These are phyloP conservation scores for Apis dorsata DNA, from an alignment of 1,140 invertebrate species.

Conservation along the genomic window DNA sequence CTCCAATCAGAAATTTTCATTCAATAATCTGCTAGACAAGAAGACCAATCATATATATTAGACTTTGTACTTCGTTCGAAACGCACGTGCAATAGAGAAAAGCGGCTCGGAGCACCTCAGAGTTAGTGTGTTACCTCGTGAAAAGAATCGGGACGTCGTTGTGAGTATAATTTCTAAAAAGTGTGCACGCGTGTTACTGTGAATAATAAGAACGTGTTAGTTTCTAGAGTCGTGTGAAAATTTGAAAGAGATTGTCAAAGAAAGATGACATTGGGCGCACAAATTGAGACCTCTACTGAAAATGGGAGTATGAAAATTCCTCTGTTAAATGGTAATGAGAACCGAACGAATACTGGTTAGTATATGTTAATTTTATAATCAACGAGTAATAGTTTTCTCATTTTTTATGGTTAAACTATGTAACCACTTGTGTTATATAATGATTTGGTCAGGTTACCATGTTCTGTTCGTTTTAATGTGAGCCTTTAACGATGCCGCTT, in stretches of 20 bases:
- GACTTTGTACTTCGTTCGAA: slow-evolving; percentile 73
- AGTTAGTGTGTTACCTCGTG: slow-evolving; percentile 56
- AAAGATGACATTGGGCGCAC: slow-evolving; percentile 77
- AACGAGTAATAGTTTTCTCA: not conserved
- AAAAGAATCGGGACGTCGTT: slow-evolving; percentile 51
- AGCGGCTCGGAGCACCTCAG: slow-evolving; percentile 53
- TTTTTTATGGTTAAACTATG: slow-evolving; percentile 32
- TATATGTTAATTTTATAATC: slow-evolving; percentile 23
- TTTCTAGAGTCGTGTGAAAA: not conserved
- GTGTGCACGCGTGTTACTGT: slow-evolving; percentile 53
- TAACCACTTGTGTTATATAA: slow-evolving; percentile 51
- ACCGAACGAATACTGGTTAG: slow-evolving; percentile 64
- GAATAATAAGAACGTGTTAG: slow-evolving; percentile 9
- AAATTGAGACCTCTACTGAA: slow-evolving; percentile 73
- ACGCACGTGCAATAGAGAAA: slow-evolving; percentile 70
- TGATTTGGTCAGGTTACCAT: slow-evolving; percentile 26
- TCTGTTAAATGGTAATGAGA: slow-evolving; percentile 69
- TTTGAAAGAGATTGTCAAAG: not conserved
- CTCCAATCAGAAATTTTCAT: not conserved
- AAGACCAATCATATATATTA: slow-evolving; percentile 64
- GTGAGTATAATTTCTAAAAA: slow-evolving; percentile 41
- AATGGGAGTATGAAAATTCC: slow-evolving; percentile 73
- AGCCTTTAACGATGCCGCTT: slow-evolving; percentile 23
- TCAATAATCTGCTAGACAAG: not conserved
- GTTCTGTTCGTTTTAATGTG: slow-evolving; percentile 14